These are phyloP conservation scores for Tenthredo amoena DNA, from an alignment of 2,888 invertebrate species.

Conservation along the genomic window DNA sequence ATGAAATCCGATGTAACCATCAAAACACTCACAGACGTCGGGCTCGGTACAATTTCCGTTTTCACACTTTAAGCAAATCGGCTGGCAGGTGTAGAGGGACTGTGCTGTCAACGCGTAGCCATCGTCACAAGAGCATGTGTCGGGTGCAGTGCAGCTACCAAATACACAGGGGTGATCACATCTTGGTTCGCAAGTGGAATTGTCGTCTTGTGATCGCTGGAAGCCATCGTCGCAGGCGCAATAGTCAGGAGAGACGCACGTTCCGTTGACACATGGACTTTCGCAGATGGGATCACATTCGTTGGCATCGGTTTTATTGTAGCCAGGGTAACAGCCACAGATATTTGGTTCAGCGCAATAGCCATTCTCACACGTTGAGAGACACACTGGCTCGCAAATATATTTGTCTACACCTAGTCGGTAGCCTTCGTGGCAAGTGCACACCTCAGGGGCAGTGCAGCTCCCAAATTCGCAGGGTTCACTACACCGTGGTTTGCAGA, in stretches of 20 bases:
- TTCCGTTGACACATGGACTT: slow-evolving; percentile 70
- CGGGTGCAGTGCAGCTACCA: slow-evolving; percentile 65
- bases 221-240: slow-evolving; percentile 68
- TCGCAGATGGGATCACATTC: slow-evolving; percentile 73
- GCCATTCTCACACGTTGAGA: slow-evolving; percentile 42
- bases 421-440: slow-evolving; percentile 61
- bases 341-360: slow-evolving; percentile 48
- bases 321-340: slow-evolving; percentile 54
- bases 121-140: slow-evolving; percentile 68
- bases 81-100: slow-evolving; percentile 62
- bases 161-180: slow-evolving; percentile 67
- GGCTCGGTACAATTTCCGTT: slow-evolving; percentile 60
- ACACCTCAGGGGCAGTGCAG: slow-evolving; percentile 63
- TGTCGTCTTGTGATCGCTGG: not conserved
- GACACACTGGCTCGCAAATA: slow-evolving; percentile 47
- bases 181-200: slow-evolving; percentile 63
- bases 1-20: slow-evolving; percentile 72
- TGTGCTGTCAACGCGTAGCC: slow-evolving; percentile 57
- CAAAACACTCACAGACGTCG: slow-evolving; percentile 68
- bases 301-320: not conserved
- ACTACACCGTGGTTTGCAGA: slow-evolving; percentile 67
- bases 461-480: slow-evolving; percentile 65
- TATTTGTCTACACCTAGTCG: slow-evolving; percentile 36
- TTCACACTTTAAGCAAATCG: slow-evolving; percentile 63
- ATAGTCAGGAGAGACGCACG: slow-evolving; percentile 64